These are phyloP conservation scores for Poecilia gillii DNA, from an alignment of 2,797 vertebrate genomes.

Conservation along the genomic window DNA sequence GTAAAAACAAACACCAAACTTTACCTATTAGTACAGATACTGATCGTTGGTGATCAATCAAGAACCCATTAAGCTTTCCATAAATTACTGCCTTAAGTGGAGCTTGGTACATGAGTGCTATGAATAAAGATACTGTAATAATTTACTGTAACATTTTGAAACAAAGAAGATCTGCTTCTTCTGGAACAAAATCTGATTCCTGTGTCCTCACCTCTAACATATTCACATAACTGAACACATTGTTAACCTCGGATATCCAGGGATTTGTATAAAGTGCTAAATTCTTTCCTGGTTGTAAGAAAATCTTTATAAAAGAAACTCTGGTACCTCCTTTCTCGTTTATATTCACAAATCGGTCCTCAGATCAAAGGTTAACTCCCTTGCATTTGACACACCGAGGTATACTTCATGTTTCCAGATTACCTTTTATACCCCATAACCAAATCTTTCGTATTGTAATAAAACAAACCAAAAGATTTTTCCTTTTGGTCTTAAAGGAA, in stretches of 20 bases:
- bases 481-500: not conserved
- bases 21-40: not conserved
- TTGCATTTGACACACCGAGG: not conserved
- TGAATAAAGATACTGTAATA: not conserved
- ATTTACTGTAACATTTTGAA: not conserved
- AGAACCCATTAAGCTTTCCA: not conserved
- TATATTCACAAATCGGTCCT: not conserved
- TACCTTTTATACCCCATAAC: not conserved
- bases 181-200: not conserved
- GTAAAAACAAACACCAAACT: not conserved
- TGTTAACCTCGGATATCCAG: not conserved
- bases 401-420: not conserved
- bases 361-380: not conserved
- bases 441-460: not conserved
- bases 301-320: not conserved
- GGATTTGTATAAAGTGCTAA: not conserved
- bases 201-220: no score
- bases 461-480: not conserved
- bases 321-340: not conserved
- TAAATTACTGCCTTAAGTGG: not conserved
- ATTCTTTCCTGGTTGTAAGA: not conserved
- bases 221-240: not conserved
- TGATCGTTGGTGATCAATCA: not conserved
- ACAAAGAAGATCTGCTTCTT: not conserved
- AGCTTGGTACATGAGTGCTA: not conserved